Conservation (phyloP, 2,888 invertebrate species). For the Pandemis cinnamomeana region DNA sequence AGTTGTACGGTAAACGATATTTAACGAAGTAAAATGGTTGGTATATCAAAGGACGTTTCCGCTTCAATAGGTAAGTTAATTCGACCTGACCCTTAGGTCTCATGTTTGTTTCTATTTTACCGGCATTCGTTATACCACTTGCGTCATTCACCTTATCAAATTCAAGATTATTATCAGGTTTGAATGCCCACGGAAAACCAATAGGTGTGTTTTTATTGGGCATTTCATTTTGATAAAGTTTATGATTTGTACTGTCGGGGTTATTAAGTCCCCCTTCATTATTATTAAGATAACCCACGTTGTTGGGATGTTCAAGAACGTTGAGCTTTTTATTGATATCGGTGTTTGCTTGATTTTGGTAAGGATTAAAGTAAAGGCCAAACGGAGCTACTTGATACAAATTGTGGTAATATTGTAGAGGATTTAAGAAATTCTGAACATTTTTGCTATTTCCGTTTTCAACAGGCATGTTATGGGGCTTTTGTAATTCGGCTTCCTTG, state of each 20-base stretch:
- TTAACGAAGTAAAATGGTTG: slow-evolving; percentile 67
- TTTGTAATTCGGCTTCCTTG: neutral
- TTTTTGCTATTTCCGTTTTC: neutral
- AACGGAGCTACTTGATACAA: neutral
- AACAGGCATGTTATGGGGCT: neutral
- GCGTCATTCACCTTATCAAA: slow-evolving; percentile 43
- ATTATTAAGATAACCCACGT: neutral
- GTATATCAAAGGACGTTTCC: slow-evolving; percentile 56
- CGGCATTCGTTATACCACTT: slow-evolving; percentile 52
- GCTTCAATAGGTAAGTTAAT: slow-evolving; percentile 65
- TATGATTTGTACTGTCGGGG: neutral
- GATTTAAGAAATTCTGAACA: neutral
- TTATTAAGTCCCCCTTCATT: neutral
- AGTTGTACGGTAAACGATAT: slow-evolving; percentile 63
- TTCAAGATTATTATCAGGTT: neutral
- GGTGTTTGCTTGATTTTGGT: slow-evolving; percentile 1
- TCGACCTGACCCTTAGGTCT: slow-evolving; percentile 59
- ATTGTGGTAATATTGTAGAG: neutral
- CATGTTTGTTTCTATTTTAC: slow-evolving; percentile 53
- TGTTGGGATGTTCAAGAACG: neutral
- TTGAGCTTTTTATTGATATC: neutral
- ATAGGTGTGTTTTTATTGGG: neutral
- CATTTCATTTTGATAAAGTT: neutral
- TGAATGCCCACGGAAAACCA: neutral
- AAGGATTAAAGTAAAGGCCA: neutral